A percentile compares a stretch with the other conserved stretches of the same genome.
Conservation (phyloP, 1,140 invertebrate species). For the Adelges cooleyi region DNA sequence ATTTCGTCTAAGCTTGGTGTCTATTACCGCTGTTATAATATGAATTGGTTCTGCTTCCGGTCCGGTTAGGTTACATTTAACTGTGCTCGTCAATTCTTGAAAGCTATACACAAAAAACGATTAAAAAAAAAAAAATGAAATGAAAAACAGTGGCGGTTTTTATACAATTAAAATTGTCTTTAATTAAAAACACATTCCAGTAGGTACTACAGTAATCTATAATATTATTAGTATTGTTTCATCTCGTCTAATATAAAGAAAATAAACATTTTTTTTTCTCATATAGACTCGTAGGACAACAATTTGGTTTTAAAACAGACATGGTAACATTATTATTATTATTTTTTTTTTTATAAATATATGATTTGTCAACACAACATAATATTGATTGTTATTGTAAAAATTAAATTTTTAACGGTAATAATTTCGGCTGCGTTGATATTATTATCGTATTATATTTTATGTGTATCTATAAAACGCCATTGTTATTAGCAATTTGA, state of each 20-base stretch:
- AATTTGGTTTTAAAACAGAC: not conserved
- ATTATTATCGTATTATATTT: no score
- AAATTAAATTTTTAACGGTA: no score
- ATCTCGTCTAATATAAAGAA: not conserved
- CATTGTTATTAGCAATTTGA: no score
- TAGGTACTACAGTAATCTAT: constrained; percentile 13
- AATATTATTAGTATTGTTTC: constrained; percentile 6
- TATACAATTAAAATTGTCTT: constrained; percentile 12
- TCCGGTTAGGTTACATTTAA: constrained; percentile 14
- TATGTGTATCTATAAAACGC: no score
- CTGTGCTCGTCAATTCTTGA: constrained; percentile 28
- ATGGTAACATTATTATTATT: constrained; percentile 20
- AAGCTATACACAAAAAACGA: constrained; percentile 19
- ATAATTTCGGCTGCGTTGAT: no score
- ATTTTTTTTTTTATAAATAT: no score
- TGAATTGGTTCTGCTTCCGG: not conserved
- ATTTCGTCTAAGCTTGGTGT: constrained; percentile 11
- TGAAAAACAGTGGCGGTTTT: not conserved
- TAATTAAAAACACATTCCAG: constrained; percentile 15
- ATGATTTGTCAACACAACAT: no score
- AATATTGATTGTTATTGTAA: no score
- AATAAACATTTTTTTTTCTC: not conserved
- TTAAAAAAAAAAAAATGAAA: constrained; percentile 15
- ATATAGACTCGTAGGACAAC: not conserved
- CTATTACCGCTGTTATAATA: constrained; percentile 1